Evolutionary conservation across 2,888 invertebrate species (phyloP), one percentile per base, ranked within the genome.

Genomic region (Hylaea fasciaria): DNA sequence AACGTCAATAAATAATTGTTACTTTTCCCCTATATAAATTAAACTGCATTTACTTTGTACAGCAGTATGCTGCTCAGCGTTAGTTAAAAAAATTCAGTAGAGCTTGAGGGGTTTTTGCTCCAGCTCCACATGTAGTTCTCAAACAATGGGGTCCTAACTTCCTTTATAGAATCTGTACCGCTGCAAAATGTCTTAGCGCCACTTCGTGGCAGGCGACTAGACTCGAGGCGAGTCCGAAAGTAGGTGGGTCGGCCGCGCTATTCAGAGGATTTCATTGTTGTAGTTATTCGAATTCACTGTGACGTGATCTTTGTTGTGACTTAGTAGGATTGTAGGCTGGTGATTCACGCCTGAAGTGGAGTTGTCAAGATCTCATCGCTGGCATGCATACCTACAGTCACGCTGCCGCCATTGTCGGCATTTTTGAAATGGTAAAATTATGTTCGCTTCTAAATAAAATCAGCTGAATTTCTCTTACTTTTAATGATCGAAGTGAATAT

Each of bases 381-480:
- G 72, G 70, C 74, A 74, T 76, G 70, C 74, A 74, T 74, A 71
- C 77, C 76, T 74, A 71, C 77, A 74, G 74, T 77, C 77, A 76
- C 77, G 77, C 74, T 51, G 72, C 60, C 64, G 22, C 59, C 64
- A 43, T 28, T 12, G 40, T 44, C 44, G 43, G 46, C 32, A n/a
- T 50, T 41, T 41, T 49, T 47, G 16, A 17, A n/a, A 53, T 48
- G 41, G 32, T 45, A 14, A 12, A 14, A 14, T 41, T 8, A 10
- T 41, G 14, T 46, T 32, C 32, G 51, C 35, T 13, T 37, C 35
- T 22, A 16, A 17, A 12, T 28, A 12, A 16, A 43, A 47, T 47
- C 47, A 17, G 28, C 12, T 46, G 16, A 5, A 17, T 28, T 28
- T 13, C 0, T 17, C 46, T 7, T 41, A 37, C 28, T 17, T 32